These are phyloP conservation scores for Grallaria varia DNA, from an alignment of 2,113 vertebrate species.

Conservation along the genomic window DNA sequence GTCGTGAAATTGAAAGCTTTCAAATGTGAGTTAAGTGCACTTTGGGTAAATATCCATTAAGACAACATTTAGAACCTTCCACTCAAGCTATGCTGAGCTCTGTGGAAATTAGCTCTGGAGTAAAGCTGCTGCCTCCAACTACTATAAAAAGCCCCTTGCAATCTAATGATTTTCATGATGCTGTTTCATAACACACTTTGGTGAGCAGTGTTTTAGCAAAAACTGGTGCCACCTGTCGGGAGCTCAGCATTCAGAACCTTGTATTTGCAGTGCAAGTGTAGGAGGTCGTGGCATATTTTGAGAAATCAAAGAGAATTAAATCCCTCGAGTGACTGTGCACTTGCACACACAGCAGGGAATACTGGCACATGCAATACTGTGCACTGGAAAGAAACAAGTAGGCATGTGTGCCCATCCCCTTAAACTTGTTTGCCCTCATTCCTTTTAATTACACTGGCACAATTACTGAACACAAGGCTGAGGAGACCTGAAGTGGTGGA, in stretches of 20 bases:
- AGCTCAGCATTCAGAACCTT: fast-evolving
- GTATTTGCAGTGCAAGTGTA: neutral
- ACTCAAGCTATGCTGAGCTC: neutral
- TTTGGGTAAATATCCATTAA: neutral
- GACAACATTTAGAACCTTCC: neutral
- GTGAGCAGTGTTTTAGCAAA: neutral
- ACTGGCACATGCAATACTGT: neutral
- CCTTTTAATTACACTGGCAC: neutral
- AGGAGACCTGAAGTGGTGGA: neutral
- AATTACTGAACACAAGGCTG: neutral
- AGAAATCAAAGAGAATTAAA: neutral
- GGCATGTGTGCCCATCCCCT: neutral
- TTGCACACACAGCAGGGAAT: neutral
- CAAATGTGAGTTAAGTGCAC: neutral
- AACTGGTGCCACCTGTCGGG: neutral
- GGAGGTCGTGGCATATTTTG: neutral
- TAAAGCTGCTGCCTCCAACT: neutral
- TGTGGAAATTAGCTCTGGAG: neutral
- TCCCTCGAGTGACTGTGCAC: neutral
- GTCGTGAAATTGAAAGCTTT: neutral
- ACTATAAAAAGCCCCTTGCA: neutral
- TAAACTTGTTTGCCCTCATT: neutral
- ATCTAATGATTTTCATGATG: fast-evolving
- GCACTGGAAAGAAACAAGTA: neutral
- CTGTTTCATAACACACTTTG: fast-evolving